Evolutionary conservation across 1,140 invertebrate genomes (phyloP).

Genomic region (Kradibia gibbosae): DNA sequence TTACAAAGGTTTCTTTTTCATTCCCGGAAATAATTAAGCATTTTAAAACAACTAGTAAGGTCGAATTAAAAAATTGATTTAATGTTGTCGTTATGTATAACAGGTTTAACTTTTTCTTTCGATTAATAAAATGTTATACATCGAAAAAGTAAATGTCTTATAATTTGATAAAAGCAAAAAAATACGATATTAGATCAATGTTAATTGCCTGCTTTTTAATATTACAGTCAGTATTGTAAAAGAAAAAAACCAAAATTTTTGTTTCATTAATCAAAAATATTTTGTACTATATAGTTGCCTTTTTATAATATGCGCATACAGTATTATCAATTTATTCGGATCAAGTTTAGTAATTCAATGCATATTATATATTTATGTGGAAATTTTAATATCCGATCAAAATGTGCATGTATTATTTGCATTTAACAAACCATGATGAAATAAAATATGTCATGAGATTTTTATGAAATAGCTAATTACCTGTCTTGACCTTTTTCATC

Average conservation of each 20-base stretch:
- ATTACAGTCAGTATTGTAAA: conserved; percentile 38
- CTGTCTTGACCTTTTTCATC: neutral
- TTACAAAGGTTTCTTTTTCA: no score
- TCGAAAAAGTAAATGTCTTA: no score
- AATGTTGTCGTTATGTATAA: no score
- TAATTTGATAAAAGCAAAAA: neutral
- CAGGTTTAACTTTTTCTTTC: no score
- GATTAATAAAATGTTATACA: no score
- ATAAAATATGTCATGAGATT: conserved; percentile 40
- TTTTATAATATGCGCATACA: conserved; percentile 10
- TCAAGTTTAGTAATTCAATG: neutral
- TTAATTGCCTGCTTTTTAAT: conserved; percentile 21
- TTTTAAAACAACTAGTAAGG: no score
- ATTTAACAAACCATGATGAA: conserved; percentile 13
- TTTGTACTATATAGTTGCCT: neutral
- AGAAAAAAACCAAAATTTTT: conserved; percentile 20
- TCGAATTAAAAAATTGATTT: no score
- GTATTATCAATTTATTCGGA: conserved; percentile 1
- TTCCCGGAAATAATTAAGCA: no score
- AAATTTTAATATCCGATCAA: conserved; percentile 30
- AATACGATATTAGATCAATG: conserved; percentile 10
- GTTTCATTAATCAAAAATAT: neutral
- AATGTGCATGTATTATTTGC: conserved; percentile 22
- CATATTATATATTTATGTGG: conserved; percentile 19
- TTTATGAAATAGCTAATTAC: conserved; percentile 22